phyloP scores from a whole-genome alignment of 2,888 invertebrate species.

The Scelioninae gen. 1 region DNA sequence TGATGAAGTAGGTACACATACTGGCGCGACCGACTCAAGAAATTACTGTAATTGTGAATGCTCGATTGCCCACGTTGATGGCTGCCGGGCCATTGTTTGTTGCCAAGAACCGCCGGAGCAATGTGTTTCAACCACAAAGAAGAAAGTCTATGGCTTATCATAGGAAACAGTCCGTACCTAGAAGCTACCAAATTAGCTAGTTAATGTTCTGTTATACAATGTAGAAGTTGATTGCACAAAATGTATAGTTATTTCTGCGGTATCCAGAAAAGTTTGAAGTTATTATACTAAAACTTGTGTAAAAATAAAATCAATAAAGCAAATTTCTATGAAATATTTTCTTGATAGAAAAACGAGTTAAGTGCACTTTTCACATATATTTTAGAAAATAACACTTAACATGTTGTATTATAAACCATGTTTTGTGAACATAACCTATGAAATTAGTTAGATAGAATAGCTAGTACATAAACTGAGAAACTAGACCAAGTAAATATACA shows the following conservation, averaged over 20 bases:
- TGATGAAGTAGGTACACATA: slow-evolving; percentile 30
- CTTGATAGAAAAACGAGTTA: too few species aligned
- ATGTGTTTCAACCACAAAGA: slow-evolving; percentile 6
- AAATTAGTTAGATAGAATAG: too few species aligned
- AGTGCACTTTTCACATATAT: too few species aligned
- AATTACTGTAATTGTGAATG: slow-evolving; percentile 54
- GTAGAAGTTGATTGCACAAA: neutral
- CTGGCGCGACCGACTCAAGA: slow-evolving; percentile 5
- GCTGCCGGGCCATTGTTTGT: slow-evolving; percentile 38
- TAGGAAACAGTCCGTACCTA: neutral
- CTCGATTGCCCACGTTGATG: slow-evolving; percentile 57
- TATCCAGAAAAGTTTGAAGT: too few species aligned
- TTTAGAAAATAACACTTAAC: too few species aligned
- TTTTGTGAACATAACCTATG: too few species aligned
- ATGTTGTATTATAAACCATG: too few species aligned
- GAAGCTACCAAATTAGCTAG: neutral
- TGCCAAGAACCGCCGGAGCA: slow-evolving; percentile 36
- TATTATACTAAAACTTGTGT: too few species aligned
- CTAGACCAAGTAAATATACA: too few species aligned
- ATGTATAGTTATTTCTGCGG: neutral
- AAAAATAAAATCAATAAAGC: too few species aligned
- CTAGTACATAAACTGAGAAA: too few species aligned
- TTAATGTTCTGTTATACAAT: neutral
- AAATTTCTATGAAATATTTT: too few species aligned
- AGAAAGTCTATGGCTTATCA: slow-evolving; percentile 21